A percentile compares a stretch with the other conserved stretches of the same genome.
Conservation (phyloP, 2,888 invertebrate species). For the Leucophenga maculata region DNA sequence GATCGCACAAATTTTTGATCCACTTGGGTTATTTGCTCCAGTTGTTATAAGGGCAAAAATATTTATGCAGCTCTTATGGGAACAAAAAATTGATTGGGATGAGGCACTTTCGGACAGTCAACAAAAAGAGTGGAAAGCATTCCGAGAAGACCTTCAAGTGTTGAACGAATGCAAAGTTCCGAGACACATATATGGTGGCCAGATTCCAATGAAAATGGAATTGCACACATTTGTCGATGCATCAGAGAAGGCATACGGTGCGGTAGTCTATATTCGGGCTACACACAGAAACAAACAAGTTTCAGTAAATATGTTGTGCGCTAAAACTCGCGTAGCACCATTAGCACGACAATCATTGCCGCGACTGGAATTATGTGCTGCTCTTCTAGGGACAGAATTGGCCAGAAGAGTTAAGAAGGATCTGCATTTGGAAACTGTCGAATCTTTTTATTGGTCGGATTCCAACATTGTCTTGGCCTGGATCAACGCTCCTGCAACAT, state of each 20-base stretch:
- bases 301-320: too few species aligned
- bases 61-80: neutral
- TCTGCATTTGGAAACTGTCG: neutral
- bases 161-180: neutral
- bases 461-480: too few species aligned
- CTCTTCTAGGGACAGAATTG: neutral
- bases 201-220: neutral
- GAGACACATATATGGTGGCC: neutral
- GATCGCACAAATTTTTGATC: too few species aligned
- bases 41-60: neutral
- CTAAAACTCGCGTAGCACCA: constrained; percentile 4
- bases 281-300: too few species aligned
- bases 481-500: too few species aligned
- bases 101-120: too few species aligned
- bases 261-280: too few species aligned
- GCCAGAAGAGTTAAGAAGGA: neutral
- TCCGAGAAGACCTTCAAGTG: neutral
- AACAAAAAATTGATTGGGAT: too few species aligned
- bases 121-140: neutral
- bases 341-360: neutral
- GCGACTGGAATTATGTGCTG: constrained; percentile 4
- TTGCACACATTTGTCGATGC: neutral
- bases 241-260: neutral
- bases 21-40: neutral
- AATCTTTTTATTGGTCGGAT: neutral